Evolutionary conservation across 1,140 invertebrate genomes (phyloP), one percentile per base, ranked within the genome.

Genomic region (Pygmarrhopalites habei): DNA sequence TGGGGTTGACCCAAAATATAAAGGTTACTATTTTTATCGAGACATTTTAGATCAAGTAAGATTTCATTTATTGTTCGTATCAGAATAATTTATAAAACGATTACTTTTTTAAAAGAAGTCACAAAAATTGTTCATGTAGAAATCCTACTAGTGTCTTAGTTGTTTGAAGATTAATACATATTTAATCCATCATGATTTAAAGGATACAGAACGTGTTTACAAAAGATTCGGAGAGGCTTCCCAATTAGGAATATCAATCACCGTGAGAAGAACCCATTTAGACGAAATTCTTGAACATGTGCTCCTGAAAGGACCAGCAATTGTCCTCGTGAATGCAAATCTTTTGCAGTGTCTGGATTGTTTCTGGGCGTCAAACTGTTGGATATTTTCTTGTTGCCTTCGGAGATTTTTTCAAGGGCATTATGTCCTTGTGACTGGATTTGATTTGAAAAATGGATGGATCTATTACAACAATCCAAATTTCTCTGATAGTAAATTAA

Each of bases 361-460:
- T 23, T 26, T 26, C 28, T 52, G 14, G 15, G 28, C 10, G 10
- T 28, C 28, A 26, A 26, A 4, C 10, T 26, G 19, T 25, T 25
- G 3, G 25, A 29, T 5, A 35, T 35, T 35, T 35, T 35, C 49
- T 19, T 52, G 49, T 29, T 52, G 49, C 28, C 28, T 52, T 10
- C 49, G 49, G 4, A 52, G n/a, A 19, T 52, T 21, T 23, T 52
- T 19, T 23, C 49, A 52, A 29, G 49, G 49, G 4, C 49, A 52
- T 29, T 52, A 26, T n/a, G 49, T 52, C 10, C 49, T 52, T n/a
- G 49, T 28, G 3, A 52, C 23, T 29, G 49, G 49, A 28, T 52
- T 52, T 28, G 49, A 52, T 52, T 28, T 26, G 5, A 52, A 52
- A 52, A 52, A 52, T 17, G 25, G 23, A 26, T 52, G 14, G 4